A percentile compares a stretch with the other conserved stretches of the same genome.
Conservation (phyloP, 2,888 invertebrate genomes). For the Belgica antarctica region DNA sequence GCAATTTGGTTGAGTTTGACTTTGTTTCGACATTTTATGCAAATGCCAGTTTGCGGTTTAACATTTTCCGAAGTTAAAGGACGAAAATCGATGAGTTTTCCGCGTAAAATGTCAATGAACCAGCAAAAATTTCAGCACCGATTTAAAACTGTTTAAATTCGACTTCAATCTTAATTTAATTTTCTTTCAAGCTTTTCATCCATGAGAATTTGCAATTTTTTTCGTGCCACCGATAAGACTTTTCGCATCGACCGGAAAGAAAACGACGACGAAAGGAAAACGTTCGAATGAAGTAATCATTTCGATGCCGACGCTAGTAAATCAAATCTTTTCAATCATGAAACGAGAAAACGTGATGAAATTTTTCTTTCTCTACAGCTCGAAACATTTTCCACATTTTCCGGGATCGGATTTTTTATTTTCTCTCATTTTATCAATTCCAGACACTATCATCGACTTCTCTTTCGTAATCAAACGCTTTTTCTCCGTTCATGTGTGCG, state of each 20-base stretch:
- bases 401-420: too few relatives aligned
- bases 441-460: neutral
- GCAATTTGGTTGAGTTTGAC: neutral
- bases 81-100: constrained; percentile 2
- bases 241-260: neutral
- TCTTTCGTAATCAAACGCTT: neutral
- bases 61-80: neutral
- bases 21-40: neutral
- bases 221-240: neutral
- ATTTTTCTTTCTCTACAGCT: constrained; percentile 13
- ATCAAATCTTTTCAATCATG: constrained; percentile 28
- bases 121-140: neutral
- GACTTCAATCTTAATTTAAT: neutral
- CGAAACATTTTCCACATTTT: too few relatives aligned
- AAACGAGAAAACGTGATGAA: constrained; percentile 26
- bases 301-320: neutral
- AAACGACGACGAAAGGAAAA: neutral
- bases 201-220: neutral
- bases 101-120: constrained; percentile 1
- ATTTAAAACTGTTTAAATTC: neutral
- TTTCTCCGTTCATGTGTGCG: neutral
- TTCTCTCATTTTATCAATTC: constrained; percentile 16
- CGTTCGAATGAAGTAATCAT: constrained; percentile 9
- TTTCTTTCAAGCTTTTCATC: neutral
- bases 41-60: neutral